A percentile compares a stretch with the other conserved stretches of the same genome.
Evolutionary conservation across 1,140 invertebrate genomes (phyloP).

Genomic region (Rhagoletis pomonella): DNA sequence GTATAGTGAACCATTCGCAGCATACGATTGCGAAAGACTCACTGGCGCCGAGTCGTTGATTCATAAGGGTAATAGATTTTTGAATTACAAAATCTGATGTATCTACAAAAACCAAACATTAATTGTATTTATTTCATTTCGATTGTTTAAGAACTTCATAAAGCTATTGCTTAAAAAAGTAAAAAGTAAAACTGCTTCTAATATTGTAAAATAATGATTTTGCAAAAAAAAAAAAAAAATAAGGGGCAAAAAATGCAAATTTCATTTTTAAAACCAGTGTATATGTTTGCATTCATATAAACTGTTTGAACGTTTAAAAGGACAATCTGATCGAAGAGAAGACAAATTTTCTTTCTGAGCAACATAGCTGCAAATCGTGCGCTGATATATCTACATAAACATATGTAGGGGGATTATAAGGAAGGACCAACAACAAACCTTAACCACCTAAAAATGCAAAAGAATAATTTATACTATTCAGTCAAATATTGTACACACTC

Average conservation of each 20-base stretch:
- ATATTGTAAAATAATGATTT: neutral
- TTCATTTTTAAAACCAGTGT: neutral
- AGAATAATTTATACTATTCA: neutral
- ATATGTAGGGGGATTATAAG: too few species aligned
- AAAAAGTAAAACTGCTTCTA: conserved; percentile 16
- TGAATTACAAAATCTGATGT: neutral
- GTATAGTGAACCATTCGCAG: too few species aligned
- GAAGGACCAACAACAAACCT: neutral
- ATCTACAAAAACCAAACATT: neutral
- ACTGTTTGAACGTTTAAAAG: neutral
- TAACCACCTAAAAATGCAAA: neutral
- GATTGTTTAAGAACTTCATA: neutral
- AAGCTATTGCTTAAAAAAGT: neutral
- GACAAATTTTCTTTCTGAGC: too few species aligned
- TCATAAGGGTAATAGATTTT: neutral
- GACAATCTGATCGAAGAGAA: neutral
- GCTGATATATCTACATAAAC: too few species aligned
- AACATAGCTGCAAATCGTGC: too few species aligned
- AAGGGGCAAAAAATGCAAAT: conserved; percentile 30
- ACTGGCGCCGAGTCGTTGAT: neutral
- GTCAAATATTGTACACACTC: neutral
- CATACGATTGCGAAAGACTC: too few species aligned
- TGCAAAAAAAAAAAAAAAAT: neutral
- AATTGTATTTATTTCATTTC: conserved; percentile 9
- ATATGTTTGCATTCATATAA: neutral